Conservation (phyloP, 2,113 vertebrate species). For the Pardalotus punctatus region DNA sequence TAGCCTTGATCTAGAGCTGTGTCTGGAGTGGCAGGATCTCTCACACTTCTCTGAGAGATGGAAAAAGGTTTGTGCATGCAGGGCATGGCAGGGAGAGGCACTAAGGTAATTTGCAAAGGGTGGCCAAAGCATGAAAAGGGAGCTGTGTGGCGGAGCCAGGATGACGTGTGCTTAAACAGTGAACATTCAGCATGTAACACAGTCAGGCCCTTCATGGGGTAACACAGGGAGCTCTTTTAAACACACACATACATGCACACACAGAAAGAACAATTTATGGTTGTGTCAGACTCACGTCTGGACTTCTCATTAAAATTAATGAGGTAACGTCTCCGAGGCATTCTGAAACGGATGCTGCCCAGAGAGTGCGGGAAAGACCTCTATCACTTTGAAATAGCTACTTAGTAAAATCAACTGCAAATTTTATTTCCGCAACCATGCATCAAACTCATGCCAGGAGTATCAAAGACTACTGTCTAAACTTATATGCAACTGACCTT, state of each 20-base stretch:
- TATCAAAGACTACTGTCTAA: neutral
- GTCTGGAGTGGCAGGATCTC: neutral
- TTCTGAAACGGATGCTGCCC: conserved; percentile 52
- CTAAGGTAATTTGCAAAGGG: neutral
- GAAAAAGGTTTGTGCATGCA: neutral
- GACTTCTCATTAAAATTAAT: conserved; percentile 74
- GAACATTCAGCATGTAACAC: conserved; percentile 12
- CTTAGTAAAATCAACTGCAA: conserved; percentile 3
- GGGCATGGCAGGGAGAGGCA: neutral
- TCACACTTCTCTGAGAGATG: neutral
- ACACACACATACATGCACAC: neutral
- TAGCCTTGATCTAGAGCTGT: neutral
- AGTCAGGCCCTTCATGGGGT: conserved; percentile 52
- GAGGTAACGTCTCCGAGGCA: conserved; percentile 64
- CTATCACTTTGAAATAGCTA: neutral
- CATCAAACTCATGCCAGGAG: neutral
- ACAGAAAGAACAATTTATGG: conserved; percentile 66
- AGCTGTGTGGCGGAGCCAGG: conserved; percentile 29
- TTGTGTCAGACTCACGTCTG: conserved; percentile 61
- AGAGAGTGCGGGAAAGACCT: neutral
- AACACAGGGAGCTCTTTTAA: conserved; percentile 52
- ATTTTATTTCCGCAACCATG: neutral
- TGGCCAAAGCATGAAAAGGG: conserved; percentile 20
- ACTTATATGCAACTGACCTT: neutral
- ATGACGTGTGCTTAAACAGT: conserved; percentile 12